These are phyloP conservation scores for Datnioides undecimradiatus DNA, from an alignment of 2,113 vertebrate species.

Conservation along the genomic window DNA sequence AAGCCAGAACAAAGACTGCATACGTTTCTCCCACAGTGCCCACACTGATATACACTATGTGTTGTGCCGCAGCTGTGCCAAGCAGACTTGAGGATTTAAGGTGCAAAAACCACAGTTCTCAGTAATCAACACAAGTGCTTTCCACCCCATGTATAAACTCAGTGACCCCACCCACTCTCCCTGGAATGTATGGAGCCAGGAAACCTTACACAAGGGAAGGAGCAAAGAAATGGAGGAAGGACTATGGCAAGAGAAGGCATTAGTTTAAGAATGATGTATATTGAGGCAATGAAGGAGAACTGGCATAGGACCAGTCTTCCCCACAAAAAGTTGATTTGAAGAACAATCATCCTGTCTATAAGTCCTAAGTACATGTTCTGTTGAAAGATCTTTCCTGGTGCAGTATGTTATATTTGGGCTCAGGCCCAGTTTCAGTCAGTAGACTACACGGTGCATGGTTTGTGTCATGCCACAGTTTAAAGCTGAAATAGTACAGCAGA, in stretches of 20 bases:
- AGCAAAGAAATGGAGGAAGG: neutral
- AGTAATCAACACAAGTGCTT: conserved; percentile 31
- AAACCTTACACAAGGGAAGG: neutral
- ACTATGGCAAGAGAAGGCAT: neutral
- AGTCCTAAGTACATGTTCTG: conserved; percentile 14
- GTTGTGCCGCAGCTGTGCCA: conserved; percentile 31
- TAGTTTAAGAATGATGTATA: neutral
- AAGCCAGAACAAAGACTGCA: conserved; percentile 68
- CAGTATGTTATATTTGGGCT: conserved; percentile 51
- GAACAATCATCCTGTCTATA: conserved; percentile 33
- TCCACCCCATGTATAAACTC: conserved; percentile 32
- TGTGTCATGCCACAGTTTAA: conserved; percentile 53
- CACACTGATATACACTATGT: conserved; percentile 41
- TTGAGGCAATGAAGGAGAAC: neutral
- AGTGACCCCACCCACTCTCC: neutral
- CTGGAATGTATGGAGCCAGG: neutral
- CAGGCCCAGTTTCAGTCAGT: conserved; percentile 39
- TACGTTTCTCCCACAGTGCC: conserved; percentile 64
- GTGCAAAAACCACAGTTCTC: conserved; percentile 23
- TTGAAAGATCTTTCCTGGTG: conserved; percentile 18
- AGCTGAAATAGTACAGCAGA: conserved; percentile 21
- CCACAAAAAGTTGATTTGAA: conserved; percentile 1
- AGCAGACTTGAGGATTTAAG: conserved; percentile 30
- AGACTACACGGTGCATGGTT: conserved; percentile 43
- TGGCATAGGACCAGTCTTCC: neutral